These are phyloP conservation scores for Eupithecia exiguata DNA, from an alignment of 2,888 invertebrate genomes.

Conservation along the genomic window DNA sequence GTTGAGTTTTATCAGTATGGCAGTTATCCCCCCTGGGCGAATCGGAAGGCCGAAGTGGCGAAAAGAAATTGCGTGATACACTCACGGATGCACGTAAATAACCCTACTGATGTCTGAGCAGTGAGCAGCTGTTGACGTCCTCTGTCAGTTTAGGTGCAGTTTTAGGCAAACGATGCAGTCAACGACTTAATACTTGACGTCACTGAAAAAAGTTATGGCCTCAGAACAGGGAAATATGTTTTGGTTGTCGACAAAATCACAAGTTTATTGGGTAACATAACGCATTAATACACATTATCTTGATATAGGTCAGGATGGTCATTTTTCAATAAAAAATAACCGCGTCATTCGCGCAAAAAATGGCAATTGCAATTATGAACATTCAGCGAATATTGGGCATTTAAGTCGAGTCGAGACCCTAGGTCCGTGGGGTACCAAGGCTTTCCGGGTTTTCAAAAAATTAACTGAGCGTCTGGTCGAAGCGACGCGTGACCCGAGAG, in stretches of 20 bases:
- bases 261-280: background rate
- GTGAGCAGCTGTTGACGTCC: too few species aligned
- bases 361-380: too few species aligned
- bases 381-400: too few species aligned
- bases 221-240: background rate
- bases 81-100: background rate
- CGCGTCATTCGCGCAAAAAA: too few species aligned
- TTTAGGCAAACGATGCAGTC: background rate
- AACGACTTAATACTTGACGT: background rate
- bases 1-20: too few species aligned
- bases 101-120: background rate
- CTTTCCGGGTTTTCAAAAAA: too few species aligned
- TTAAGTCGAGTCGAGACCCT: too few species aligned
- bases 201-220: background rate
- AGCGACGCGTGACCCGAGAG: too few species aligned
- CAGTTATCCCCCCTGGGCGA: too few species aligned
- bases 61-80: background rate
- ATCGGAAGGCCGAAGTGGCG: too few species aligned
- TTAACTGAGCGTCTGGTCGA: too few species aligned
- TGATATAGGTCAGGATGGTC: background rate
- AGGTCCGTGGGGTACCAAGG: too few species aligned
- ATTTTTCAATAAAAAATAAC: background rate
- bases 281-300: background rate
- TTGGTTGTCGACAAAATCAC: background rate
- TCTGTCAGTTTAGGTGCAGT: background rate